A percentile compares a stretch with the other conserved stretches of the same genome.
These are phyloP conservation scores for Orius insidiosus DNA, from an alignment of 1,140 invertebrate genomes.

Conservation along the genomic window DNA sequence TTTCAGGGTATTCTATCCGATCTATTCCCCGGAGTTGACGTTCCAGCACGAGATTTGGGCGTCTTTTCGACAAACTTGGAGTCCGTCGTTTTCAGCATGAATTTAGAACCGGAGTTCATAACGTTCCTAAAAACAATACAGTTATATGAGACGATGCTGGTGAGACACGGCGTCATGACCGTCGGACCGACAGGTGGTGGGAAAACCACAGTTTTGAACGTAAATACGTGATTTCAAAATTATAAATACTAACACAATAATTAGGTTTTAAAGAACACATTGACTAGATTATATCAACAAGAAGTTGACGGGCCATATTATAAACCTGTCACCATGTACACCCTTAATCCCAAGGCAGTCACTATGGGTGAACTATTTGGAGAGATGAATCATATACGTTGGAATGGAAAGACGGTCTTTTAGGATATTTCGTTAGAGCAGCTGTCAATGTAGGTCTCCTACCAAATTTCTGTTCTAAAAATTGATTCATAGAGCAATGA, in stretches of 20 bases:
- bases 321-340: constrained; percentile 43
- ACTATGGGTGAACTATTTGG: constrained; percentile 79
- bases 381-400: constrained; percentile 67
- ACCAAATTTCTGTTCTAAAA: constrained; percentile 5
- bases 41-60: constrained; percentile 64
- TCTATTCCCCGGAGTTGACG: constrained; percentile 66
- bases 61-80: constrained; percentile 41
- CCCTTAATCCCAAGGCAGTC: constrained; percentile 76
- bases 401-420: constrained; percentile 79
- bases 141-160: constrained; percentile 80
- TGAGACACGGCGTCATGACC: constrained; percentile 84
- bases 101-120: constrained; percentile 40
- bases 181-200: constrained; percentile 76
- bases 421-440: constrained; percentile 49
- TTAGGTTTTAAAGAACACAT: constrained; percentile 47
- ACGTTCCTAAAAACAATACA: constrained; percentile 60
- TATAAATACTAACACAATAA: neutral
- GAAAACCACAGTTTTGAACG: constrained; percentile 52
- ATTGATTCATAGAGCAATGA: constrained; percentile 22
- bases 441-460: constrained; percentile 39
- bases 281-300: constrained; percentile 38
- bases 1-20: constrained; percentile 76
- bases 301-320: constrained; percentile 36
- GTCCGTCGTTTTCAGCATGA: constrained; percentile 31
- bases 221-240: constrained; percentile 24